Percentiles rank a stretch among this genome's conserved stretches.
phyloP scores from a whole-genome alignment of 2,113 vertebrate species.

The Sander vitreus region DNA sequence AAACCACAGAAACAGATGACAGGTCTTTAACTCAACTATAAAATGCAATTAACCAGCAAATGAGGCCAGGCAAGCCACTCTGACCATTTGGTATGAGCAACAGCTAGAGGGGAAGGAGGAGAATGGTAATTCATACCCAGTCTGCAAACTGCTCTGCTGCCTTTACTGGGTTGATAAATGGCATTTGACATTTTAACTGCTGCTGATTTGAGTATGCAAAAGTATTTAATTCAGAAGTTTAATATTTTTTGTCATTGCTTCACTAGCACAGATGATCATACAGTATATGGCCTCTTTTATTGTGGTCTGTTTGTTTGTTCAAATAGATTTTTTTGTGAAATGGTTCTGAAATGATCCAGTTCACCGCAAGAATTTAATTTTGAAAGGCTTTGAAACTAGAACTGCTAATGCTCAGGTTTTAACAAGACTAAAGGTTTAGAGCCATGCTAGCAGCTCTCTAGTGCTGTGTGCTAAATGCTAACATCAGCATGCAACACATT shows the following conservation, averaged over 20 bases:
- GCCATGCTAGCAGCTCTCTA: background rate
- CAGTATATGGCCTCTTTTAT: background rate
- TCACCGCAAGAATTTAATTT: background rate
- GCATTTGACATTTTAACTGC: slow-evolving; percentile 74
- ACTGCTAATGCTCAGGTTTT: background rate
- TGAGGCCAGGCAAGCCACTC: slow-evolving; percentile 85
- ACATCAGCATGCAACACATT: too few relatives aligned
- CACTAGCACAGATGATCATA: slow-evolving; percentile 9
- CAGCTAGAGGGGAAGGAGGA: slow-evolving; percentile 75
- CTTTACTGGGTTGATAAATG: slow-evolving; percentile 71
- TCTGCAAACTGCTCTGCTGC: slow-evolving; percentile 75
- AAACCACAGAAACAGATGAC: slow-evolving; percentile 87
- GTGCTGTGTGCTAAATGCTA: background rate
- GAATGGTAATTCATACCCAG: slow-evolving; percentile 78
- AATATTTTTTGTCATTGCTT: slow-evolving; percentile 11
- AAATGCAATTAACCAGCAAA: slow-evolving; percentile 89
- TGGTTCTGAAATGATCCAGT: background rate
- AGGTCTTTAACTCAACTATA: slow-evolving; percentile 88
- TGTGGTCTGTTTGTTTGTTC: slow-evolving; percentile 1
- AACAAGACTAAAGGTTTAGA: background rate
- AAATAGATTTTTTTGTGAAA: slow-evolving; percentile 5
- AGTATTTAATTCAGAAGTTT: slow-evolving; percentile 60
- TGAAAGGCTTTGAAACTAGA: background rate
- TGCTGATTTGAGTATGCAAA: slow-evolving; percentile 69
- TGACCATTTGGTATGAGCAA: slow-evolving; percentile 81